Base-by-base conservation (phyloP, 1,140 invertebrate species). In the Drosophila kepulauana region DNA sequence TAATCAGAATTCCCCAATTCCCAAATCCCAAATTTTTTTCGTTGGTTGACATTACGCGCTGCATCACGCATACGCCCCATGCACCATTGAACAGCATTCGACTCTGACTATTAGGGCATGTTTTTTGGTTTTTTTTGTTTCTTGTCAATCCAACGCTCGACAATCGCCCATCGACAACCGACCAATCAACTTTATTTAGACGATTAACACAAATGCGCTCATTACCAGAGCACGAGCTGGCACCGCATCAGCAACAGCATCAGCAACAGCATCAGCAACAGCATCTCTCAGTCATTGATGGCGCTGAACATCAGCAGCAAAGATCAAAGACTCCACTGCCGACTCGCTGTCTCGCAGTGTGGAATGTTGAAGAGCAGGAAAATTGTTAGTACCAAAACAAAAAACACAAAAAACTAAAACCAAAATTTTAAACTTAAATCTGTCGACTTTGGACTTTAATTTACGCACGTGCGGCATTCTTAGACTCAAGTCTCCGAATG, bases 151-250 rank as follows among this genome's bases (percentile, higher is more conserved):
- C 7, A 15, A 33, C 51, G 28, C 43, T 66, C 15, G 20, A 46
- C 43, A 48, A 56, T 25, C 38, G 38, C 28, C 16, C 30, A 48
- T 46, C 16, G 15, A 30, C 43, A 48, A 70, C 38, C 16, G 59
- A 64, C 35, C 72, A 62, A 57, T 69, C 72, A 63, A 70, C 72
- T 75, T 75, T 68, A 70, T 75, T 75, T 69, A 70, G 66, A 16
- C 66, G 51, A 75, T 75, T 75, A 75, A 62, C 72, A 70, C 66
- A 49, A 70, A 63, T 63, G 58, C 72, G 65, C 58, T 75, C 72
- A 75, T 69, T 70, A 63, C 43, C 66, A 25, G 65, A 58, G 58
- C 72, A 75, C 72, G 66, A 70, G 56, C 64, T 72, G 33, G 25
- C 10, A 51, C 51, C 51, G 69, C 59, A 45, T 61, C 49, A 46